phyloP scores from a whole-genome alignment of 30 jellyfish, hydroid and myxozoan genomes.

The Turritopsis rubra region DNA sequence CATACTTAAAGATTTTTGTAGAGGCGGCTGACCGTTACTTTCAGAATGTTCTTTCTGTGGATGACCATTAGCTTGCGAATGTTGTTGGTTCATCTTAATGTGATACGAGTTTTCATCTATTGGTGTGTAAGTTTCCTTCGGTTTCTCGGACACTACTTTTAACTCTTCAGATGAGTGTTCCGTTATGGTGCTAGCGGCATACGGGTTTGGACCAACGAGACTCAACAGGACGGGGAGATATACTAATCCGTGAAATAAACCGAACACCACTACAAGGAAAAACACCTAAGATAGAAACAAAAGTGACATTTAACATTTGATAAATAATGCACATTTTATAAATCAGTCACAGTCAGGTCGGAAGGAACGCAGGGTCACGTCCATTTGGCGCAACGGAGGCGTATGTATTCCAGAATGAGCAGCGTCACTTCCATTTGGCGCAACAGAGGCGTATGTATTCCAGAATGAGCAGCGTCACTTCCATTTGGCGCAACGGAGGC shows the following conservation, averaged over 20 bases:
- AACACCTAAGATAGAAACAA: constrained; percentile 51
- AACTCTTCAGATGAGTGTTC: no score
- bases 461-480: no score
- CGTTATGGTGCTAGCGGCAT: background rate
- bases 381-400: background rate
- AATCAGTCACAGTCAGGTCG: no score
- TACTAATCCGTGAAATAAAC: constrained; percentile 80
- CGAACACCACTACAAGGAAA: constrained; percentile 74
- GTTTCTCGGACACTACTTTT: no score
- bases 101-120: background rate
- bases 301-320: background rate
- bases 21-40: background rate
- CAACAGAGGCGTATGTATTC: no score
- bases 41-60: background rate
- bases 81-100: background rate
- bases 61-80: background rate
- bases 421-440: no score
- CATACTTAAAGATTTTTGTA: background rate
- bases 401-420: background rate
- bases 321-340: no score
- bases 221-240: constrained; percentile 74
- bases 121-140: background rate
- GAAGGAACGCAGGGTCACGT: no score
- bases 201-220: constrained; percentile 61
- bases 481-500: no score